Base-by-base conservation (phyloP, 2,797 vertebrate species). In the Danio jaintianensis region DNA sequence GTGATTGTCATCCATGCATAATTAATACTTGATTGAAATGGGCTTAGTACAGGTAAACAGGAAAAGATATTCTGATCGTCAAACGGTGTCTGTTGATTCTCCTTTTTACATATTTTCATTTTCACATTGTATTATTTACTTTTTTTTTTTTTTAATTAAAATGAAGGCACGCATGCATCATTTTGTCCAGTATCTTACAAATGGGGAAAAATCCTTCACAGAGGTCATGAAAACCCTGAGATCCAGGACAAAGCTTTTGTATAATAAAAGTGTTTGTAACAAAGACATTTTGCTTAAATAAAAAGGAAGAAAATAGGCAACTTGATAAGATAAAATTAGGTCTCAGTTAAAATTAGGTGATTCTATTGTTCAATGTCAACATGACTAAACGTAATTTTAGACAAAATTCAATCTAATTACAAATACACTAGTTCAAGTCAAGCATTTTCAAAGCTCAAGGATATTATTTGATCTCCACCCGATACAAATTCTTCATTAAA, bases 221-320 rank as follows among this genome's bases (percentile, higher is more conserved):
- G 40, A 68, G 75, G 38, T 53, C 38, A 61, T 62, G 18, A 50
- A 69, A 69, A 62, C 45, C 56, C 77, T 71, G 67, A 71, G 77
- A 47, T 62, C 36, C 53, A 16, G 16, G 7, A 71, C 55, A 62
- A 71, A 62, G 45, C 55, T 42, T 78, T 78, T 62, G 36, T 71
- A 29, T 52, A 43, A 47, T 55, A 64, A 70, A 69, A 42, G 13
- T 48, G 42, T 55, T 72, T 63, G 76, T 61, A 70, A 78, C 66
- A 78, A 40, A 75, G 15, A 22, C 7, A 50, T 52, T 71, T 71
- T 43, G 55, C 20, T 79, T 79, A 79, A 71, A 71, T 52, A 80
- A 80, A 48, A 73, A 29, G n/a, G n/a, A 4, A 52, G 12, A 20
- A 13, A 63, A 43, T 40, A 61, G 40, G 4, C 22, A 12, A 42